Evolutionary conservation across 2,888 invertebrate genomes (phyloP), one percentile per base, ranked within the genome.

Genomic region (Yponomeuta cagnagella): DNA sequence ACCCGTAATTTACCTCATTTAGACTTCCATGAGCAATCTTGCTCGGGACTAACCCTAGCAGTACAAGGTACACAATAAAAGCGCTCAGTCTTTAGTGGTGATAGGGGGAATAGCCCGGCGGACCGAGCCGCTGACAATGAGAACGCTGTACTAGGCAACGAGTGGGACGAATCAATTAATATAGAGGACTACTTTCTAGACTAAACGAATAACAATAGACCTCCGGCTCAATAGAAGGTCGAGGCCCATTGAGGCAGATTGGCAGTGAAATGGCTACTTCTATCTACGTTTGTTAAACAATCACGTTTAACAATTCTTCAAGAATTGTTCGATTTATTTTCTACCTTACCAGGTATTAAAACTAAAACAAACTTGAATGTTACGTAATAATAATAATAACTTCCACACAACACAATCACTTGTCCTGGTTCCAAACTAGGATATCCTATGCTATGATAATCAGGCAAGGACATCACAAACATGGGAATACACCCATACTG

Each of bases 81-180:
- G 43, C 43, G 43, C 43, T 43, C 43, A 43, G 43, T 8, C 43
- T 30, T 23, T 23, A 64, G n/a, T n/a, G 64, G 10, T 31, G 8
- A 64, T 30, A 64, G 64, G 64, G 30, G 64, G 30, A 30, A 4
- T 52, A 15, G 15, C 52, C 52, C 52, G 15, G 33, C 65, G 31
- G 65, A 8, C 65, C 65, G 65, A 63, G 65, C 65, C 23, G 10
- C 65, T 6, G 10, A 69, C 70, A 66, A 73, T 74, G 72, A 74
- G 75, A 76, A 75, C 72, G 74, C 74, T 77, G 76, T 77, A 76
- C 76, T 74, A 52, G 69, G 69, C 75, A 78, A 78, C 77, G 76
- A 78, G 74, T 76, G 75, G 73, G 73, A 66, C 72, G 73, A 74
- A 75, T 74, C 72, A 77, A 79, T 78, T 79, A 76, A 80, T 79